These are phyloP conservation scores for Phalloptychus januarius DNA, from an alignment of 2,797 vertebrate species.

Conservation along the genomic window DNA sequence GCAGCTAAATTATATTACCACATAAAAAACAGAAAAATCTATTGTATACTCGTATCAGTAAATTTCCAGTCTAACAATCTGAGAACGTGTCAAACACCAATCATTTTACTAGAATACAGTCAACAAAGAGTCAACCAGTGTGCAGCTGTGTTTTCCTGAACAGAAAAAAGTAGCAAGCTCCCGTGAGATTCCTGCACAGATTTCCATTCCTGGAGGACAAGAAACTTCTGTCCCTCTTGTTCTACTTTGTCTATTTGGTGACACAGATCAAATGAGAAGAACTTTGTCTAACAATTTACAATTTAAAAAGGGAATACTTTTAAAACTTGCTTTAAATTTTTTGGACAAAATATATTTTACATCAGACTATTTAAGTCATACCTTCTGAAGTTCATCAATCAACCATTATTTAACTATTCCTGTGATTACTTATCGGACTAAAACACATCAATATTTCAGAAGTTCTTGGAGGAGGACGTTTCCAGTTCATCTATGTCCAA, in stretches of 20 bases:
- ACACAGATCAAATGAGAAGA: neutral
- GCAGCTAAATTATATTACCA: neutral
- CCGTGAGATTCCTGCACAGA: slow-evolving; percentile 77
- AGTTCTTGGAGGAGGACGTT: neutral
- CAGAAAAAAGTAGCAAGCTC: slow-evolving; percentile 54
- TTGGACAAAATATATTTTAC: neutral
- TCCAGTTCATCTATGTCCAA: no score
- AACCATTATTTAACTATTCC: neutral
- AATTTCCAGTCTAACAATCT: neutral
- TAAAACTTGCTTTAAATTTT: neutral
- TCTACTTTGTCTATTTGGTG: slow-evolving; percentile 6
- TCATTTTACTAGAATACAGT: neutral
- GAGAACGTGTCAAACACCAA: neutral
- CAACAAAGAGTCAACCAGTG: neutral
- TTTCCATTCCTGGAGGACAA: slow-evolving; percentile 52
- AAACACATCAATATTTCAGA: neutral
- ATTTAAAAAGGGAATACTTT: neutral
- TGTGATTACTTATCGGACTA: neutral
- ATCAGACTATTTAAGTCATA: neutral
- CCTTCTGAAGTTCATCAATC: neutral
- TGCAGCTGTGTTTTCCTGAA: slow-evolving; percentile 22
- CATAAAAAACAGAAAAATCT: neutral
- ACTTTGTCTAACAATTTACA: neutral
- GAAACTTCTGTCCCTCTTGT: slow-evolving; percentile 26
- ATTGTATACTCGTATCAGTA: neutral